These are phyloP conservation scores for Ylistrum balloti DNA, from an alignment of 1,140 invertebrate species.

Conservation along the genomic window DNA sequence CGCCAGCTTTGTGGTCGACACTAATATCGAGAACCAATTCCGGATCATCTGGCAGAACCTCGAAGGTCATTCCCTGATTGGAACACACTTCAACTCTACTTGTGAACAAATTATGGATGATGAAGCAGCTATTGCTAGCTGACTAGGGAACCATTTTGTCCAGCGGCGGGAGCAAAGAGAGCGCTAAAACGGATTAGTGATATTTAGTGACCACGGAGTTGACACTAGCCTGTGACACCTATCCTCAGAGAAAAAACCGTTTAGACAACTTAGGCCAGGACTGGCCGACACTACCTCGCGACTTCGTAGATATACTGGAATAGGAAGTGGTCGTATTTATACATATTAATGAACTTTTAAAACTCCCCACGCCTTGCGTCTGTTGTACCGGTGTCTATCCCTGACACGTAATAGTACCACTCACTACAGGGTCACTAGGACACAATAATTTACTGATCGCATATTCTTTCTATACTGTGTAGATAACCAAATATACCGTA, in stretches of 20 bases:
- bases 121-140: background rate
- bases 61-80: slow-evolving; percentile 21
- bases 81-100: slow-evolving; percentile 38
- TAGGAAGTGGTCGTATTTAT: slow-evolving; percentile 7
- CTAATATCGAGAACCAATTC: slow-evolving; percentile 39
- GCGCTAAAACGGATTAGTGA: slow-evolving; percentile 32
- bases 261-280: background rate
- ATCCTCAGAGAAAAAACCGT: background rate
- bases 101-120: slow-evolving; percentile 22
- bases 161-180: background rate
- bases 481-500: background rate
- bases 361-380: background rate
- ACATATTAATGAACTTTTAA: slow-evolving; percentile 36
- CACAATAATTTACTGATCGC: background rate
- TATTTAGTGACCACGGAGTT: background rate
- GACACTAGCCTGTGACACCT: background rate
- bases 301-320: background rate
- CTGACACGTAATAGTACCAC: background rate
- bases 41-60: slow-evolving; percentile 37
- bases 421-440: background rate
- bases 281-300: background rate
- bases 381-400: background rate
- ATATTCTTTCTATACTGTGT: background rate
- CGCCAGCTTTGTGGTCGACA: slow-evolving; percentile 14
- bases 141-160: slow-evolving; percentile 24